A percentile compares a stretch with the other conserved stretches of the same genome.
Conservation (phyloP, 1,140 invertebrate genomes). For the Drosophila kikkawai region DNA sequence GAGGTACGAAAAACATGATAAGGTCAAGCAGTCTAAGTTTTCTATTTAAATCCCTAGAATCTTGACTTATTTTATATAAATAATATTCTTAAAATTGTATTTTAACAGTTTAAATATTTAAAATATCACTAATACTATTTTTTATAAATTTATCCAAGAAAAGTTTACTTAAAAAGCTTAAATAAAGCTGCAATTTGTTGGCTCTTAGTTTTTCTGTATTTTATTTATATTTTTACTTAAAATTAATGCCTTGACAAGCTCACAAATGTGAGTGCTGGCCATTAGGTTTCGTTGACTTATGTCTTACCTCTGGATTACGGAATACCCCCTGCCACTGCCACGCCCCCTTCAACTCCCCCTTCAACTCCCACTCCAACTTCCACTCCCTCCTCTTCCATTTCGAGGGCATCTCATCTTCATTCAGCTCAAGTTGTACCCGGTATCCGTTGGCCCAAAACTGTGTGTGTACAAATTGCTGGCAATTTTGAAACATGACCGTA, state of each 20-base stretch:
- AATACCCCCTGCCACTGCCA: background rate
- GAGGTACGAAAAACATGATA: background rate
- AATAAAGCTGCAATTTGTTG: background rate
- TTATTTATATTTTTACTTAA: background rate
- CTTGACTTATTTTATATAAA: background rate
- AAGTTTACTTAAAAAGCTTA: background rate
- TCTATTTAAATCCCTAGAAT: no score
- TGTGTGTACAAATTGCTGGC: constrained; percentile 46
- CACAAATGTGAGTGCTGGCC: constrained; percentile 13
- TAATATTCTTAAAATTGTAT: background rate
- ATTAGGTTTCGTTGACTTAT: constrained; percentile 23
- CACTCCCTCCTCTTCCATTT: background rate
- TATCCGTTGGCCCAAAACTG: constrained; percentile 12
- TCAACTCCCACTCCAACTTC: background rate
- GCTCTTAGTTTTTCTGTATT: no score
- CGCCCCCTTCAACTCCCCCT: no score
- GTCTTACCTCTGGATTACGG: constrained; percentile 10
- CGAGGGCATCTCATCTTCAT: constrained; percentile 36
- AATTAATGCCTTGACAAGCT: constrained; percentile 1
- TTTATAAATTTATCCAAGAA: background rate
- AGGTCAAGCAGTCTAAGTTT: no score
- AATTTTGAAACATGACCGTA: constrained; percentile 51
- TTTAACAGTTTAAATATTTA: background rate
- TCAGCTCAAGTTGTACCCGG: constrained; percentile 30
- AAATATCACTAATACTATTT: background rate